Evolutionary conservation across 2,113 vertebrate genomes (phyloP).

Genomic region (Nematolebias whitei): DNA sequence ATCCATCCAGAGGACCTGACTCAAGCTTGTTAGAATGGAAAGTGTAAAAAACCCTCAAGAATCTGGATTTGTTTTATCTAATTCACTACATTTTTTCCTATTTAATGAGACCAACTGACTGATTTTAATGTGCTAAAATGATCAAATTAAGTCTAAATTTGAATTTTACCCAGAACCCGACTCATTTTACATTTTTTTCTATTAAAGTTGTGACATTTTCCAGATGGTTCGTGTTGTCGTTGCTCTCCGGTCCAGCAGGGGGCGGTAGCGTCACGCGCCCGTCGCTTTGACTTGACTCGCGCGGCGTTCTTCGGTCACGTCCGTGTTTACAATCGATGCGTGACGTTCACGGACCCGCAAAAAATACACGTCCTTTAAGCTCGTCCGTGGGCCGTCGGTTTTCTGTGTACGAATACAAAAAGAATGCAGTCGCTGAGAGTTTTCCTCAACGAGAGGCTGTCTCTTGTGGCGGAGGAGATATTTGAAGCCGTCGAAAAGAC

Average conservation of each 20-base stretch:
- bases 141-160: no score
- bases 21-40: no score
- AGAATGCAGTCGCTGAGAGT: slow-evolving; percentile 62
- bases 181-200: no score
- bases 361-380: slow-evolving; percentile 22
- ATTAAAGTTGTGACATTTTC: no score
- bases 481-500: slow-evolving; percentile 68
- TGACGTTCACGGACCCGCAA: slow-evolving; percentile 58
- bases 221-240: not conserved
- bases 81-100: no score
- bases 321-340: slow-evolving; percentile 74
- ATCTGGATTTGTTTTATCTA: no score
- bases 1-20: no score
- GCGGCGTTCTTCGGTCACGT: slow-evolving; percentile 26
- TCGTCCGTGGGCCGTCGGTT: not conserved
- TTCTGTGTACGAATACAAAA: not conserved
- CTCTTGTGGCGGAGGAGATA: slow-evolving; percentile 70
- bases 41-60: no score
- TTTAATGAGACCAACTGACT: no score
- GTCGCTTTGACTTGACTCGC: not conserved
- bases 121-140: no score
- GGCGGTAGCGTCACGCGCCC: slow-evolving; percentile 4
- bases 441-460: slow-evolving; percentile 64
- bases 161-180: no score
- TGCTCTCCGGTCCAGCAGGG: slow-evolving; percentile 43